These are phyloP conservation scores for Pogonomyrmex barbatus DNA, from an alignment of 1,140 invertebrate genomes.

Conservation along the genomic window DNA sequence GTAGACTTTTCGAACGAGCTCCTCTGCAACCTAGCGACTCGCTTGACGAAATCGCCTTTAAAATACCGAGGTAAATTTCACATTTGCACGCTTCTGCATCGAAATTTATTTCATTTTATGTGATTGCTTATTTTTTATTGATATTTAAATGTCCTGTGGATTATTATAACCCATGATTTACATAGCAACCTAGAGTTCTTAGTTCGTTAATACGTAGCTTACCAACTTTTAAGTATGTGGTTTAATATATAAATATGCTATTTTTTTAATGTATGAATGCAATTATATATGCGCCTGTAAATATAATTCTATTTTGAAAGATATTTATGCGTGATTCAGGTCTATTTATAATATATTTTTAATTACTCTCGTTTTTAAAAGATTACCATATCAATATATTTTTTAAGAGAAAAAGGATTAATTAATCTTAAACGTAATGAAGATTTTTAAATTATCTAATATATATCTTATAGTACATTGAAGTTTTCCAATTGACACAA, in stretches of 20 bases:
- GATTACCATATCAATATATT: no score
- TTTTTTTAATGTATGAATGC: background rate
- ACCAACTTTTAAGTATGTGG: background rate
- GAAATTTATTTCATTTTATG: background rate
- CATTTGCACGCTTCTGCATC: slow-evolving; percentile 14
- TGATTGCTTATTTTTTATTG: background rate
- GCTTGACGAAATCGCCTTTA: slow-evolving; percentile 95
- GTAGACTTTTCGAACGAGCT: slow-evolving; percentile 92
- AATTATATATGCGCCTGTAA: slow-evolving; percentile 8
- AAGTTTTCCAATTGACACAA: background rate
- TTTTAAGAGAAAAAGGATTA: background rate
- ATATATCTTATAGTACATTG: background rate
- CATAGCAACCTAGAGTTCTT: background rate
- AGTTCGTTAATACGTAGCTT: background rate
- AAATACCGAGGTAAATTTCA: slow-evolving; percentile 93
- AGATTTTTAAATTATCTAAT: background rate
- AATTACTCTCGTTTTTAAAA: background rate
- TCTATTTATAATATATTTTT: slow-evolving; percentile 4
- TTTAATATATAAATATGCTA: background rate
- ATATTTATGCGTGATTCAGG: slow-evolving; percentile 19
- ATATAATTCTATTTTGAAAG: slow-evolving; percentile 9
- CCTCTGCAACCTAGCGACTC: slow-evolving; percentile 94
- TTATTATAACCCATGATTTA: slow-evolving; percentile 16
- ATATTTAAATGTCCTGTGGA: background rate
- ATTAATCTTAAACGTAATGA: background rate